A percentile compares a stretch with the other conserved stretches of the same genome.
These are phyloP conservation scores for Hypselothyrea guttata DNA, from an alignment of 2,888 invertebrate species.

Conservation along the genomic window DNA sequence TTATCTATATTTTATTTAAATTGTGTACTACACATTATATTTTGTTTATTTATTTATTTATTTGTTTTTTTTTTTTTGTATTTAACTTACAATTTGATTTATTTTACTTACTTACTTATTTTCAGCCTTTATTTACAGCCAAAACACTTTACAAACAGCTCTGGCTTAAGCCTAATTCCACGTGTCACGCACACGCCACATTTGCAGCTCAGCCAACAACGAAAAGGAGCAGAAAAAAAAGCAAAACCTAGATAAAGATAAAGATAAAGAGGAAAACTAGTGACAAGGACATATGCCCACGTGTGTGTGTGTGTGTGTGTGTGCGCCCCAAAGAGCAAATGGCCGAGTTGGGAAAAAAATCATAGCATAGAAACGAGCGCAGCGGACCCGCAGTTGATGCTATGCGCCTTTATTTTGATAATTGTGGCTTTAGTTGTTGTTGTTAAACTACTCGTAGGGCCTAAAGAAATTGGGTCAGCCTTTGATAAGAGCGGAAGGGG, in stretches of 20 bases:
- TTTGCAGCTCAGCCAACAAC: background rate
- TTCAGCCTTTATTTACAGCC: no score
- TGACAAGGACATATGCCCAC: slow-evolving; percentile 16
- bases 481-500: slow-evolving; percentile 14
- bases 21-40: no score
- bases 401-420: slow-evolving; percentile 2
- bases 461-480: slow-evolving; percentile 7
- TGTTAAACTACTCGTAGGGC: background rate
- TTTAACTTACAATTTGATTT: no score
- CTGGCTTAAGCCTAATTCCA: no score
- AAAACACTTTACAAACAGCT: no score
- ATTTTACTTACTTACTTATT: no score
- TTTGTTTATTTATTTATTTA: background rate
- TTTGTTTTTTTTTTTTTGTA: no score
- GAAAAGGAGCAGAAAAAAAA: no score
- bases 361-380: slow-evolving; percentile 43
- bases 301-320: background rate
- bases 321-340: background rate
- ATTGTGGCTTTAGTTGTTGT: slow-evolving; percentile 10
- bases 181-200: background rate
- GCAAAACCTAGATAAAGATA: background rate
- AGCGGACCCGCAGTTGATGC: slow-evolving; percentile 1
- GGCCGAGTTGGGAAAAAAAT: slow-evolving; percentile 9
- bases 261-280: background rate
- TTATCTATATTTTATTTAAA: no score